Evolutionary conservation across 2,113 vertebrate genomes (phyloP), one percentile per base, ranked within the genome.

Genomic region (Odobenus rosmarus): DNA sequence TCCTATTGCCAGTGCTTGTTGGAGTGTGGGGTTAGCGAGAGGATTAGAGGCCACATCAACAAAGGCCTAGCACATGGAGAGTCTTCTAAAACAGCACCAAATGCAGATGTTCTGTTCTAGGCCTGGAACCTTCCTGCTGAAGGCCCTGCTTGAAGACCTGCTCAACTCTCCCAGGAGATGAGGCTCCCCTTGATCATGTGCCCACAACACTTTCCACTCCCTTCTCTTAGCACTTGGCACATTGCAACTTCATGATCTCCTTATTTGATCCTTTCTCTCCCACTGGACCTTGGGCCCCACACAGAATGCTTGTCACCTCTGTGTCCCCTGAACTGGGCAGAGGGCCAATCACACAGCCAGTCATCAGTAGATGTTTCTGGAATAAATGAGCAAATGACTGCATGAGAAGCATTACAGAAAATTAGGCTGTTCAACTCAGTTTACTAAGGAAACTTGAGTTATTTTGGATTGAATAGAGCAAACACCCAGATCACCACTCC

Each of bases 11-110:
- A 0, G 53, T 6, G 6, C 15, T 14, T 31, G 14, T 24, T 4
- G 19, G 31, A 36, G 21, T 8, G 2, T 12, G 0, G 0, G 19
- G 39, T 4, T 57, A n/a, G 1, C 8, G 57, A 74, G 62, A 42
- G 11, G 31, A 36, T 23, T 2, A 80, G 14, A 33, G 28, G 33
- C 10, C 31, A 1, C 59, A 4, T 33, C 14, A 46, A 26, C 59
- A 55, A 71, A 77, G 74, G 26, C n/a, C 55, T 51, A n/a, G 36
- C 15, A 14, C 23, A 0, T 3, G 42, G 82, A n/a, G 26, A 59
- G 11, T 16, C 59, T 9, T 71, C 42, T 64, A 23, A 39, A 42
- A 80, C 14, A 18, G 3, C 0, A 57, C 13, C 19, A 49, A 16
- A 23, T 26, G 3, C 7, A 51, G 36, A 7, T 16, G 33, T 3